Conservation (phyloP, 2,797 vertebrate species). For the Sebastes minor region DNA sequence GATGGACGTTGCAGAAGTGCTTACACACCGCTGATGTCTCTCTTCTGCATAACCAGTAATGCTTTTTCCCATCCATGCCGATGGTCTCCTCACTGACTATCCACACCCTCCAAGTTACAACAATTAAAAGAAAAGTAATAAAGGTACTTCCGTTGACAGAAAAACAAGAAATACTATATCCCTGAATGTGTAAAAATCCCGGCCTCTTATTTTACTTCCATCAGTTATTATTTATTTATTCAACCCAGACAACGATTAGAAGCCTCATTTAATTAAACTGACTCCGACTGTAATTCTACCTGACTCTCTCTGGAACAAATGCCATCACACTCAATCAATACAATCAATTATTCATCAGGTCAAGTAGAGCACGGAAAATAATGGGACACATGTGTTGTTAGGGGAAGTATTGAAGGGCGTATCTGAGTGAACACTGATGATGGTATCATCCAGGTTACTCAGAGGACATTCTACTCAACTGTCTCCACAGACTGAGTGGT, state of each 20-base stretch:
- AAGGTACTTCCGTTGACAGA: background rate
- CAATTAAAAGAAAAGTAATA: background rate
- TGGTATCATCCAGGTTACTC: background rate
- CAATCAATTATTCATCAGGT: constrained; percentile 65
- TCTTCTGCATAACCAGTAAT: background rate
- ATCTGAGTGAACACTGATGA: constrained; percentile 5
- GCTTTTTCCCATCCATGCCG: background rate
- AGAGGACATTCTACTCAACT: background rate
- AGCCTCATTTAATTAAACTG: constrained; percentile 38
- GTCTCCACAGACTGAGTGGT: background rate
- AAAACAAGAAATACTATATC: background rate
- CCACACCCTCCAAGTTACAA: background rate
- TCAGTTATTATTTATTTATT: constrained; percentile 27
- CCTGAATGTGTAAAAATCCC: background rate
- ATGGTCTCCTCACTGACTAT: background rate
- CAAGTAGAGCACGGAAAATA: constrained; percentile 8
- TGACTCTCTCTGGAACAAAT: constrained; percentile 24
- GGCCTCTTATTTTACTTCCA: background rate
- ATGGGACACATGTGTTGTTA: background rate
- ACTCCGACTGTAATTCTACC: constrained; percentile 42
- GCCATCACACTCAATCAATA: constrained; percentile 57
- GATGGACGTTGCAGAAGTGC: background rate
- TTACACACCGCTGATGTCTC: background rate
- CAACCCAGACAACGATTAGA: constrained; percentile 12
- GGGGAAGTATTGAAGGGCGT: background rate